Evolutionary conservation across 2,888 invertebrate genomes (phyloP), one percentile per base, ranked within the genome.

Genomic region (Myopa tessellatipennis): DNA sequence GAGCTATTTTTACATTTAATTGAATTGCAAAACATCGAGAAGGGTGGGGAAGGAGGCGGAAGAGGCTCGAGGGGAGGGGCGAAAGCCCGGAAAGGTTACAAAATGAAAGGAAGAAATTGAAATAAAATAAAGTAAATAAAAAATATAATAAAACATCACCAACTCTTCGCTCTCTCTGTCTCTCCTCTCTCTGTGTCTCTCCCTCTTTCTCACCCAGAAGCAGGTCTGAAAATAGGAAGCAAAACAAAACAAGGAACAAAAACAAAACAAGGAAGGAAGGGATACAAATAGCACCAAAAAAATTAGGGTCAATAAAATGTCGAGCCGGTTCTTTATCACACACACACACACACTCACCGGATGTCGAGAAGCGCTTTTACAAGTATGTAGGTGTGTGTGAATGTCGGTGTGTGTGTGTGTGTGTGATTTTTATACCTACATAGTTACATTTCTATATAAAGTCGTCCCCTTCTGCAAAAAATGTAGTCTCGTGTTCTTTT

Each of bases 241-340:
- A 38, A 16, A 38, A 16, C 1, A 2, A 40, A 38, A 4, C 14
- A 65, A 18, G 34, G 52, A 65, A 65, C 16, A 70, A 65, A 65
- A 36, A 52, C 38, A 52, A 36, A 55, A 50, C 14, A 55, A 38
- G 16, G 65, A 14, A 55, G 38, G 40, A 60, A 55, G 16, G 6
- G n/a, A 52, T 61, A 61, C 50, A 50, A 52, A 52, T 12, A 2
- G 10, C 18, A 70, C n/a, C 2, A 4, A 58, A 70, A 36, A 70
- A 58, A 52, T 10, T 26, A 58, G 26, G 38, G 71, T 71, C 50
- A 67, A 67, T 67, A 67, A 67, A 67, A 67, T 40, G 67, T 55
- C 8, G 55, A 14, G n/a, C 55, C 45, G 45, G 45, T 45, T 45
- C n/a, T 55, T 55, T 55, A n/a, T n/a, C 55, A 55, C 55, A 16